These are phyloP conservation scores for Neotoma lepida DNA, from an alignment of 2,113 vertebrate genomes.

Conservation along the genomic window DNA sequence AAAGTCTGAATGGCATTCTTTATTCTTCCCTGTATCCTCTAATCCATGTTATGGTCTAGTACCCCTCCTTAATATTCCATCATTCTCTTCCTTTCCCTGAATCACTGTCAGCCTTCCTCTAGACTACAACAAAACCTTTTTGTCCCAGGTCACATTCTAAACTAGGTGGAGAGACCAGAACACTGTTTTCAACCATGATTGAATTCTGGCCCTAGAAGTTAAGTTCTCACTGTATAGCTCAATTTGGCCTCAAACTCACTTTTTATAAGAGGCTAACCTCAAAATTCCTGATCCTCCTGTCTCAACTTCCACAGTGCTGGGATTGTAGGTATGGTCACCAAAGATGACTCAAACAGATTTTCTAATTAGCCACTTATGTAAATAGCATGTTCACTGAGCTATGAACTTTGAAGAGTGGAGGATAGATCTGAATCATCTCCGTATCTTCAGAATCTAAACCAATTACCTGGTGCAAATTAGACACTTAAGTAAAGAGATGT, in stretches of 20 bases:
- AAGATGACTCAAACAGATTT: not conserved
- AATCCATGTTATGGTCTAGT: not conserved
- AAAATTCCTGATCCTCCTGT: not conserved
- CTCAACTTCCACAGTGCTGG: not conserved
- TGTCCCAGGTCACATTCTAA: not conserved
- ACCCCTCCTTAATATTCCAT: not conserved
- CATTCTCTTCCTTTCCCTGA: not conserved
- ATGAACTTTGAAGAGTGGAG: not conserved
- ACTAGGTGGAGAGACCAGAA: not conserved
- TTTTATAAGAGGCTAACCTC: not conserved
- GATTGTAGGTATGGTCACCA: not conserved
- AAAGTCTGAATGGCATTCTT: not conserved
- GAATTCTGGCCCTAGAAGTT: not conserved
- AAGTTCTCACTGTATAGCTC: too few species aligned
- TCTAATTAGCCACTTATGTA: not conserved
- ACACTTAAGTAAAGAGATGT: not conserved
- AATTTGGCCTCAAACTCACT: not conserved
- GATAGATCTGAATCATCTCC: not conserved
- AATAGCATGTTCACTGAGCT: not conserved
- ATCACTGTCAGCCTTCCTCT: not conserved
- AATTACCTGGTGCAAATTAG: not conserved
- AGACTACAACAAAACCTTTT: not conserved
- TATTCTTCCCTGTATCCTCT: not conserved
- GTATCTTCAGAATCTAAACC: not conserved
- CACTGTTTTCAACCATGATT: not conserved